phyloP scores from a whole-genome alignment of 2,888 invertebrate genomes.

The Vanessa cardui region DNA sequence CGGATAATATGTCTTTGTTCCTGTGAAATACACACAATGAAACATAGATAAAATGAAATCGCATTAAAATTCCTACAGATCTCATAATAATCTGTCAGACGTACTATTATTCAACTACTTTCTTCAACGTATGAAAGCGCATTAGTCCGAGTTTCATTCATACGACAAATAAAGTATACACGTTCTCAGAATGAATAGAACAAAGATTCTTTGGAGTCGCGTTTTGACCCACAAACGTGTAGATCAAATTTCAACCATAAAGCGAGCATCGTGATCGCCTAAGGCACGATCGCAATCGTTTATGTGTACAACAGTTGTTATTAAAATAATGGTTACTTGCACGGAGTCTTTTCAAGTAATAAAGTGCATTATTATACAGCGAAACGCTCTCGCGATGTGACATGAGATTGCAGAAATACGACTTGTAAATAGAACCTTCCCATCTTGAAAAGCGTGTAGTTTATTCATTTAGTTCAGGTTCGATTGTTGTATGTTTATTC shows the following conservation, averaged over 20 bases:
- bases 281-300: constrained; percentile 55
- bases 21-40: background rate
- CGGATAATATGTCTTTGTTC: background rate
- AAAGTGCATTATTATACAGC: constrained; percentile 41
- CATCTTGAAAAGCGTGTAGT: constrained; percentile 20
- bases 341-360: constrained; percentile 46
- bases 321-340: constrained; percentile 58
- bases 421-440: constrained; percentile 35
- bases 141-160: constrained; percentile 38
- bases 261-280: constrained; percentile 57
- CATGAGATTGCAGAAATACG: constrained; percentile 39
- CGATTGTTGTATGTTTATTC: constrained; percentile 15
- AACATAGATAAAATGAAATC: constrained; percentile 1
- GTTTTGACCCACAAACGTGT: constrained; percentile 67
- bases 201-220: constrained; percentile 43
- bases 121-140: constrained; percentile 22
- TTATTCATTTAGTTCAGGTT: constrained; percentile 11
- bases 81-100: constrained; percentile 15
- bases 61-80: constrained; percentile 6
- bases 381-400: constrained; percentile 34
- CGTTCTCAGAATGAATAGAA: constrained; percentile 39
- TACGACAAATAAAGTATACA: constrained; percentile 35
- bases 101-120: constrained; percentile 21
- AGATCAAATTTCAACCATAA: constrained; percentile 68
- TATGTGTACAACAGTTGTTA: constrained; percentile 51